Percentiles rank a stretch among this genome's conserved stretches.
Evolutionary conservation across 1,140 invertebrate species (phyloP).

Genomic region (Idris sp.): DNA sequence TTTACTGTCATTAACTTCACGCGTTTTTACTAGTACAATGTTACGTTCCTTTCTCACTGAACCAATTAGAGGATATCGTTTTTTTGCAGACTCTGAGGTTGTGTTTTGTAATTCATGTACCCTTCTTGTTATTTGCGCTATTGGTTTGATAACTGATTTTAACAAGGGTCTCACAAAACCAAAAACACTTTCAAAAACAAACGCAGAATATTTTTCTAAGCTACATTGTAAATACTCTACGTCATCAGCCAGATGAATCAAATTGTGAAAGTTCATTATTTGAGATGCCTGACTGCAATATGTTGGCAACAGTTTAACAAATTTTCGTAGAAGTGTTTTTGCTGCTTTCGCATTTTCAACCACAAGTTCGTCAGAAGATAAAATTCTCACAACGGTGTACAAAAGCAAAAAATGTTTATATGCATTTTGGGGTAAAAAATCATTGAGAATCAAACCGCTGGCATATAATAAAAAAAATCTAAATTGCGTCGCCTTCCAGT

Average conservation of each 20-base stretch:
- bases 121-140: constrained; percentile 10
- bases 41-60: background rate
- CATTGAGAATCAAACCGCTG: constrained; percentile 46
- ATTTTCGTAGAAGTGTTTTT: constrained; percentile 16
- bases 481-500: constrained; percentile 55
- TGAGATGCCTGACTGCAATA: constrained; percentile 29
- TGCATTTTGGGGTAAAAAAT: constrained; percentile 28
- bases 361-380: constrained; percentile 32
- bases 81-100: background rate
- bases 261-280: constrained; percentile 46
- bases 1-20: background rate
- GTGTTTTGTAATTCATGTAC: constrained; percentile 22
- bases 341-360: constrained; percentile 10
- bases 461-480: constrained; percentile 49
- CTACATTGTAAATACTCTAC: constrained; percentile 15
- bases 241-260: constrained; percentile 44
- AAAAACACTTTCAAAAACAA: too few species aligned
- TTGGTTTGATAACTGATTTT: constrained; percentile 17
- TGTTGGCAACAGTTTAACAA: constrained; percentile 29
- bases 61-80: constrained; percentile 7
- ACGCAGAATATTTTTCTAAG: constrained; percentile 6
- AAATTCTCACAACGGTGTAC: constrained; percentile 42
- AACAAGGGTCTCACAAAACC: constrained; percentile 9
- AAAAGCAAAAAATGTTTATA: constrained; percentile 55
- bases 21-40: background rate